Conservation (phyloP, 2,888 invertebrate genomes). For the Tetragnatha montana region DNA sequence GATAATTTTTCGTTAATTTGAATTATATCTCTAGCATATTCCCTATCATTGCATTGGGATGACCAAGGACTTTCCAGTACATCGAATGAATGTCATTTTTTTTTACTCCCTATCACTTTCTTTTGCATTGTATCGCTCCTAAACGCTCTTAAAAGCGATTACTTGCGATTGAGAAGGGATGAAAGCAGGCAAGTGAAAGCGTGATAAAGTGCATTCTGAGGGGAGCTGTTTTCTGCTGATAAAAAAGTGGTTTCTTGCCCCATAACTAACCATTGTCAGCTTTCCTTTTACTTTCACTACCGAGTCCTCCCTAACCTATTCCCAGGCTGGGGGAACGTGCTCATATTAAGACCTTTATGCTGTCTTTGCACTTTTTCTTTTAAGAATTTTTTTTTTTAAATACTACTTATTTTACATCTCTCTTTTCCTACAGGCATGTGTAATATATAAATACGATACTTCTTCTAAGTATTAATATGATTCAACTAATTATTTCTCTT, state of each 20-base stretch:
- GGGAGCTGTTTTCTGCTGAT: neutral
- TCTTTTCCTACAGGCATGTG: no score
- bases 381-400: no score
- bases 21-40: no score
- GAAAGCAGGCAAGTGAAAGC: neutral
- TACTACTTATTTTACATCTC: no score
- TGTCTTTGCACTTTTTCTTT: no score
- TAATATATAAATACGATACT: no score
- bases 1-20: no score
- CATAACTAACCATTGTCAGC: neutral
- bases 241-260: conserved; percentile 12
- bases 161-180: neutral
- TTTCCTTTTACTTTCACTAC: conserved; percentile 12
- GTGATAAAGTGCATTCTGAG: neutral
- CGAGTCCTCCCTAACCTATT: neutral
- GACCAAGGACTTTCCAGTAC: neutral
- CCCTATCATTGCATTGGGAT: neutral
- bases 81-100: neutral
- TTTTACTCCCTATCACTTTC: neutral
- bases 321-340: neutral
- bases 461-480: no score
- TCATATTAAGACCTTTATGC: neutral
- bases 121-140: neutral
- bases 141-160: neutral
- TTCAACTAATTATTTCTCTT: no score